A percentile compares a stretch with the other conserved stretches of the same genome.
Conservation (phyloP, 2,888 invertebrate genomes). For the Dolichopus griseipennis region DNA sequence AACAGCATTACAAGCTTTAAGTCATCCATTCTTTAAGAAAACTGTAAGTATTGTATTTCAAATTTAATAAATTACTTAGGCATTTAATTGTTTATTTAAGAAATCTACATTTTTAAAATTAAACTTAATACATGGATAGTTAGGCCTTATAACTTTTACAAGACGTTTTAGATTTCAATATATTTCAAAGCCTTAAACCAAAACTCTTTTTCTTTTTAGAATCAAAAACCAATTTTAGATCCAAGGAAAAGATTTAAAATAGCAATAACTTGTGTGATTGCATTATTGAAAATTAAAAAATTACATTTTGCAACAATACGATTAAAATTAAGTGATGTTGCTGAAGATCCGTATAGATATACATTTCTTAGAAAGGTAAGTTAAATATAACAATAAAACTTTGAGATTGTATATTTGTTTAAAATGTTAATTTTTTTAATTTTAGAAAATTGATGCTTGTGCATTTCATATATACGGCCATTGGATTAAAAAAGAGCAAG, state of each 20-base stretch:
- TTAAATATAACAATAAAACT: too few relatives aligned
- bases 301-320: neutral
- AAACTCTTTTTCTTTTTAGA: neutral
- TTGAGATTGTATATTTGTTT: too few relatives aligned
- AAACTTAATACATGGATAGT: too few relatives aligned
- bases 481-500: neutral
- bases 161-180: too few relatives aligned
- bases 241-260: neutral
- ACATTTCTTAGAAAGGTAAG: neutral
- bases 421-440: neutral
- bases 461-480: neutral
- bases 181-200: too few relatives aligned
- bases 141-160: too few relatives aligned
- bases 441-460: neutral
- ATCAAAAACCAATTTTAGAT: neutral
- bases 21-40: constrained; percentile 1
- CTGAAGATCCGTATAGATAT: neutral
- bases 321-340: neutral
- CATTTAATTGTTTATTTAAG: too few relatives aligned
- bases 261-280: neutral
- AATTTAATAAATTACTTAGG: too few relatives aligned
- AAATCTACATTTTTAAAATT: too few relatives aligned
- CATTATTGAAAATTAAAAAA: neutral
- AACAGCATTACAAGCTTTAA: neutral
- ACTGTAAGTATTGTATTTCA: neutral